Evolutionary conservation across 2,797 vertebrate genomes (phyloP).

Genomic region (Eurystomus glaucurus): DNA sequence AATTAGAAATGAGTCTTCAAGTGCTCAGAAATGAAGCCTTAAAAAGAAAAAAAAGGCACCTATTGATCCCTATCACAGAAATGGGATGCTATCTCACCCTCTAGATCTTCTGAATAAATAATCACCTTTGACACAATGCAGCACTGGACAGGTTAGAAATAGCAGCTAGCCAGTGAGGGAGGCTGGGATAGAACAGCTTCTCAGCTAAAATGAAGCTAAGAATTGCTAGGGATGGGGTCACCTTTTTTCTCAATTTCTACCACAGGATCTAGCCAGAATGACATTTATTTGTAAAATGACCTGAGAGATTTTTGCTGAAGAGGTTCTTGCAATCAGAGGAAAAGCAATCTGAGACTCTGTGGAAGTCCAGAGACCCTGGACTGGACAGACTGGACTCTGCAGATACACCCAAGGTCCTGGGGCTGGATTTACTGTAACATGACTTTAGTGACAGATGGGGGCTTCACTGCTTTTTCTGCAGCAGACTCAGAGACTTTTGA

Average conservation of each 20-base stretch:
- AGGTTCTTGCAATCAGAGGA: not conserved
- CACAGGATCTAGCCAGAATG: not conserved
- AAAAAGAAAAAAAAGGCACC: not conserved
- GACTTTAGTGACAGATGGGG: not conserved
- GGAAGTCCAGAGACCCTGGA: no score
- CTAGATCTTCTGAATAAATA: slow-evolving; percentile 55
- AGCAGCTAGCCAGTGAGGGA: not conserved
- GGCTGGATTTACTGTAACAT: not conserved
- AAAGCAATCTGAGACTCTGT: not conserved
- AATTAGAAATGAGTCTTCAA: slow-evolving; percentile 1
- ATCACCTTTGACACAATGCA: slow-evolving; percentile 51
- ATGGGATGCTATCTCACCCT: not conserved
- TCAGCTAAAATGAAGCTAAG: not conserved
- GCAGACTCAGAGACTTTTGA: not conserved
- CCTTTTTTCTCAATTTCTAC: not conserved
- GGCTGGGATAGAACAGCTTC: not conserved
- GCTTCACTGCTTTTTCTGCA: not conserved
- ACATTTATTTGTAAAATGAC: not conserved
- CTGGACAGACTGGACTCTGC: not conserved
- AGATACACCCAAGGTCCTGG: rapidly evolving
- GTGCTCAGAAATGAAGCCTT: slow-evolving; percentile 24
- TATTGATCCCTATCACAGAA: slow-evolving; percentile 35
- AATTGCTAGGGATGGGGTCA: not conserved
- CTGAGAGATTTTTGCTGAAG: not conserved
- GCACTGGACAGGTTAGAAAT: slow-evolving; percentile 43